Conservation (phyloP, 1,140 invertebrate species). For the Adelges cooleyi region DNA sequence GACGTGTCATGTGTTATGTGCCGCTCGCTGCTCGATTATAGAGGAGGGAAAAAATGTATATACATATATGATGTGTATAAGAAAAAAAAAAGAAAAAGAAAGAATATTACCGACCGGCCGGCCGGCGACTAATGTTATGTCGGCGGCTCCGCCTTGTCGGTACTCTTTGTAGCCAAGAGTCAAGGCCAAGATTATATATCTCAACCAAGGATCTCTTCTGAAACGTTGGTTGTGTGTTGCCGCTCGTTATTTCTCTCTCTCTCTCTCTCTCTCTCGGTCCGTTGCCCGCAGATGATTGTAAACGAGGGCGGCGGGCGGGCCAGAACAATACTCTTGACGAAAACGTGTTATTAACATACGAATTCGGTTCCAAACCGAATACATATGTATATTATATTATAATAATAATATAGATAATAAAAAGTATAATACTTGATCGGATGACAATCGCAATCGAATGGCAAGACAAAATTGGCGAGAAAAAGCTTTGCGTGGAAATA, state of each 20-base stretch:
- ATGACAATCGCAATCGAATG: no score
- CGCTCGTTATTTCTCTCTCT: background rate
- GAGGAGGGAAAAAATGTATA: slow-evolving; percentile 3
- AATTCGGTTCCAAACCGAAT: slow-evolving; percentile 19
- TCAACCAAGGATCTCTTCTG: slow-evolving; percentile 25
- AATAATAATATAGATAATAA: background rate
- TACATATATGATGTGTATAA: background rate
- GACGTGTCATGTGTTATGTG: slow-evolving; percentile 27
- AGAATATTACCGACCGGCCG: slow-evolving; percentile 19
- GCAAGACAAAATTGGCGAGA: no score
- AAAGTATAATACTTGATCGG: background rate
- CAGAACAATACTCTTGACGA: background rate
- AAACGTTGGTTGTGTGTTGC: slow-evolving; percentile 12
- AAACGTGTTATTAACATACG: slow-evolving; percentile 16
- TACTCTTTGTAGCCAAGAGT: slow-evolving; percentile 27
- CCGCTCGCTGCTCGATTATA: background rate
- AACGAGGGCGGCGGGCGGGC: background rate
- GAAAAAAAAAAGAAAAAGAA: slow-evolving; percentile 1
- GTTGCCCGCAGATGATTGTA: slow-evolving; percentile 22
- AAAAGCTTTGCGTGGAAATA: no score
- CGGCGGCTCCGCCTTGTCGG: slow-evolving; percentile 28
- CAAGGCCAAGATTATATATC: slow-evolving; percentile 29
- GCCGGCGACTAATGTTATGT: slow-evolving; percentile 28
- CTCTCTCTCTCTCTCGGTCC: background rate
- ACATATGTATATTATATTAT: no score